Evolutionary conservation across 1,140 invertebrate genomes (phyloP).

Genomic region (Pantala flavescens): DNA sequence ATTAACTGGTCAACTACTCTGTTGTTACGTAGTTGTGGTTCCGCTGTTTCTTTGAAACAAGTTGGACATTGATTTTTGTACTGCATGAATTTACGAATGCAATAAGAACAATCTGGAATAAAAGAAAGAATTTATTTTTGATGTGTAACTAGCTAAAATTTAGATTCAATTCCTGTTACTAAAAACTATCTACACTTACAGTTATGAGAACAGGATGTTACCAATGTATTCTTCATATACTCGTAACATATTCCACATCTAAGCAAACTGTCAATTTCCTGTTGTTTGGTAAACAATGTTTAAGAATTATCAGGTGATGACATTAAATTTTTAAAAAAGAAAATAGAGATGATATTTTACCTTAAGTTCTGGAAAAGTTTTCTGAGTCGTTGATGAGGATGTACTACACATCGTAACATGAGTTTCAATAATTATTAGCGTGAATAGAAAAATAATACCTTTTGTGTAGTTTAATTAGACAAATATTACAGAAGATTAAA

Average conservation of each 20-base stretch:
- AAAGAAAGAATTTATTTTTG: no score
- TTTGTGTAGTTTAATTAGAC: no score
- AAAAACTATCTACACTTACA: slow-evolving; percentile 31
- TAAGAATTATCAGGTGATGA: background rate
- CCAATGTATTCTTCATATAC: slow-evolving; percentile 36
- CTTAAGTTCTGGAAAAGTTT: background rate
- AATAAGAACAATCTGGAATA: slow-evolving; percentile 43
- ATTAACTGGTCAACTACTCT: slow-evolving; percentile 38
- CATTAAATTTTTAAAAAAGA: background rate
- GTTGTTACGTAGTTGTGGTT: slow-evolving; percentile 41
- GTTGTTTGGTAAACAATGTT: background rate
- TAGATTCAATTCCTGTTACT: no score
- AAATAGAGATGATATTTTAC: background rate
- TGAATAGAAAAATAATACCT: no score
- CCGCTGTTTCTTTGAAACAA: slow-evolving; percentile 40
- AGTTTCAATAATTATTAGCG: no score
- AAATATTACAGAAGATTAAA: no score
- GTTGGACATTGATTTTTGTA: slow-evolving; percentile 43
- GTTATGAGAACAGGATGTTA: slow-evolving; percentile 38
- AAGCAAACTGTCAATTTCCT: slow-evolving; percentile 35
- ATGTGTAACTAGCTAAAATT: slow-evolving; percentile 1
- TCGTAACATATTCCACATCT: slow-evolving; percentile 40
- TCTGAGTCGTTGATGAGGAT: no score
- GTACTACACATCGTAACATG: no score
- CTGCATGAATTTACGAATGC: slow-evolving; percentile 43